Evolutionary conservation across 2,113 vertebrate genomes (phyloP).

Genomic region (Aspidoscelis tigris): DNA sequence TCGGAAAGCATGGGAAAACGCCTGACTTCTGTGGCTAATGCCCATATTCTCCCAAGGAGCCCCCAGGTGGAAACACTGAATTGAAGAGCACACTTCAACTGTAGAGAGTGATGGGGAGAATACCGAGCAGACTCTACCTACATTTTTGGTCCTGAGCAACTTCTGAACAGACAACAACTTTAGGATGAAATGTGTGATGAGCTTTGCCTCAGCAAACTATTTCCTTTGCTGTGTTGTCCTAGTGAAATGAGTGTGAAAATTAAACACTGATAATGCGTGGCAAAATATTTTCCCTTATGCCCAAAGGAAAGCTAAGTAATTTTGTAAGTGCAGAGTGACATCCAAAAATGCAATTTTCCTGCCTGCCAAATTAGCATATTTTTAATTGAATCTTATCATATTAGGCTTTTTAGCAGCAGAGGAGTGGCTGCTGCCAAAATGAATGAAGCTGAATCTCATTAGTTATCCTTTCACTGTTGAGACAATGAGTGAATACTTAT

Average conservation of each 20-base stretch:
- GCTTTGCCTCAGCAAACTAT: neutral
- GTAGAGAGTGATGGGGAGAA: too few species aligned
- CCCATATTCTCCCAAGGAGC: too few species aligned
- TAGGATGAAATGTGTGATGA: neutral
- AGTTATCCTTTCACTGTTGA: neutral
- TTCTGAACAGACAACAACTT: neutral
- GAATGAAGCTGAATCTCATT: neutral
- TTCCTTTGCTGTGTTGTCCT: neutral
- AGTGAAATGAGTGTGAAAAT: neutral
- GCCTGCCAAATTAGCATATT: constrained; percentile 17
- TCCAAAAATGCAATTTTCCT: constrained; percentile 4
- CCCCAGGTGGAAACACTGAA: too few species aligned
- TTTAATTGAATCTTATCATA: constrained; percentile 7
- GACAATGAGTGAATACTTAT: neutral
- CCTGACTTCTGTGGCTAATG: too few species aligned
- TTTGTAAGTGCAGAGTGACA: neutral
- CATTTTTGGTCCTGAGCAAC: too few species aligned
- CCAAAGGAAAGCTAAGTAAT: neutral
- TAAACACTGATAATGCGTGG: neutral
- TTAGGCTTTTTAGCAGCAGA: neutral
- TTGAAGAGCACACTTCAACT: too few species aligned
- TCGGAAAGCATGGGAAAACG: too few species aligned
- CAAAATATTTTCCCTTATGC: neutral
- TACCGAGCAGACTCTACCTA: too few species aligned
- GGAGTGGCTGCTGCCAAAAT: neutral